A percentile compares a stretch with the other conserved stretches of the same genome.
Conservation (phyloP, 2,888 invertebrate species). For the Eumerus sabulonum region DNA sequence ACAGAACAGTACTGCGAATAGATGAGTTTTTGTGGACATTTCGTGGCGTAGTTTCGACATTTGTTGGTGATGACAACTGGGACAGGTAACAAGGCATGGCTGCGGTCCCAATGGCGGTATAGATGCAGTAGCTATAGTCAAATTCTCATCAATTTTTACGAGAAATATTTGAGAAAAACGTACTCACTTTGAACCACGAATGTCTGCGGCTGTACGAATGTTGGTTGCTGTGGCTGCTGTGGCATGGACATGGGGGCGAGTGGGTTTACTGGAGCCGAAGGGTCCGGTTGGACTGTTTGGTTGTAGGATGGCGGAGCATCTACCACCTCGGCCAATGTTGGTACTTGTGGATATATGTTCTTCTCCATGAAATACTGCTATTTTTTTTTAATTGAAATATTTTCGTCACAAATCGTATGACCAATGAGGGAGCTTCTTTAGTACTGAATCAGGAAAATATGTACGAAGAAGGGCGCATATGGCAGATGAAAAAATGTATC, state of each 20-base stretch:
- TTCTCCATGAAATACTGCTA: slow-evolving; percentile 29
- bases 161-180: too few species aligned
- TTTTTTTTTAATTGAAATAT: neutral
- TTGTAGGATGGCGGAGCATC: slow-evolving; percentile 39
- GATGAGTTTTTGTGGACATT: slow-evolving; percentile 72
- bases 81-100: slow-evolving; percentile 69
- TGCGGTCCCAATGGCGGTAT: slow-evolving; percentile 49
- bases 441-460: too few species aligned
- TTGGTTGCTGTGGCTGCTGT: slow-evolving; percentile 10
- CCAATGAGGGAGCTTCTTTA: too few species aligned
- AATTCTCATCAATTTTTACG: neutral
- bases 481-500: slow-evolving; percentile 7
- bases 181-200: slow-evolving; percentile 38
- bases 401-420: too few species aligned
- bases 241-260: neutral
- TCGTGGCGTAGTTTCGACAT: slow-evolving; percentile 69
- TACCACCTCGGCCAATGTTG: slow-evolving; percentile 12
- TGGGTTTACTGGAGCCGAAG: slow-evolving; percentile 13
- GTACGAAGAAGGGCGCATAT: neutral
- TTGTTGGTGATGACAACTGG: slow-evolving; percentile 70
- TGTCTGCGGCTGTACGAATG: slow-evolving; percentile 1
- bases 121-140: neutral
- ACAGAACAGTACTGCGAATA: slow-evolving; percentile 71
- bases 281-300: slow-evolving; percentile 2
- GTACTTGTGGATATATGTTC: slow-evolving; percentile 28